These are phyloP conservation scores for Mechanitis messenoides DNA, from an alignment of 2,888 invertebrate species.

Conservation along the genomic window DNA sequence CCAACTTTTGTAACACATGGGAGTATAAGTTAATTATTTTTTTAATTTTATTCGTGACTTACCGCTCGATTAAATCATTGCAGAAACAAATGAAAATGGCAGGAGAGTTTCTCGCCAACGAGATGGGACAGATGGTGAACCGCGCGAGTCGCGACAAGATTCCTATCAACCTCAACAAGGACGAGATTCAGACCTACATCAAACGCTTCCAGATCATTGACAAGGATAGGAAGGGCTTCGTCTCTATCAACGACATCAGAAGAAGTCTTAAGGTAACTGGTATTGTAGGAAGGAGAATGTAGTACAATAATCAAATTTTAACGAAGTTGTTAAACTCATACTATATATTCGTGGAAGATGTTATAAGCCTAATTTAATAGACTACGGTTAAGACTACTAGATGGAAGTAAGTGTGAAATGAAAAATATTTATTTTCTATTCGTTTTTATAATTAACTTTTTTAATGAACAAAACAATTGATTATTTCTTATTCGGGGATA, in stretches of 20 bases:
- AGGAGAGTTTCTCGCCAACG: slow-evolving; percentile 89
- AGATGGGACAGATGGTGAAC: slow-evolving; percentile 98
- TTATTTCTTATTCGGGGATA: not conserved
- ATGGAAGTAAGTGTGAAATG: no score
- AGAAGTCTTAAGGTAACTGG: slow-evolving; percentile 91
- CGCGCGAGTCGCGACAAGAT: slow-evolving; percentile 89
- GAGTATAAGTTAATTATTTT: no score
- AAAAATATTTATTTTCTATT: no score
- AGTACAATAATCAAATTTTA: no score
- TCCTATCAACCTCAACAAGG: slow-evolving; percentile 93
- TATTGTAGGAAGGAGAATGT: no score
- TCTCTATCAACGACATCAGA: slow-evolving; percentile 97
- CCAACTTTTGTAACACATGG: no score
- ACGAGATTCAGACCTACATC: slow-evolving; percentile 95
- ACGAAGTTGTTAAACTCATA: no score
- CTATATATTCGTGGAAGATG: no score
- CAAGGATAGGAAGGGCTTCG: slow-evolving; percentile 96
- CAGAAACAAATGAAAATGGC: slow-evolving; percentile 89
- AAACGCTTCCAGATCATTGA: slow-evolving; percentile 97
- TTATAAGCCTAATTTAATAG: no score
- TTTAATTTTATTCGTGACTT: no score
- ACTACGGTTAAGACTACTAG: no score
- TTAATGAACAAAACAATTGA: not conserved
- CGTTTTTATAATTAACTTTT: not conserved
- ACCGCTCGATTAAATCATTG: slow-evolving; percentile 24